Base-by-base conservation (phyloP, 2,888 invertebrate species). In the Hydrotaea diabolus region DNA sequence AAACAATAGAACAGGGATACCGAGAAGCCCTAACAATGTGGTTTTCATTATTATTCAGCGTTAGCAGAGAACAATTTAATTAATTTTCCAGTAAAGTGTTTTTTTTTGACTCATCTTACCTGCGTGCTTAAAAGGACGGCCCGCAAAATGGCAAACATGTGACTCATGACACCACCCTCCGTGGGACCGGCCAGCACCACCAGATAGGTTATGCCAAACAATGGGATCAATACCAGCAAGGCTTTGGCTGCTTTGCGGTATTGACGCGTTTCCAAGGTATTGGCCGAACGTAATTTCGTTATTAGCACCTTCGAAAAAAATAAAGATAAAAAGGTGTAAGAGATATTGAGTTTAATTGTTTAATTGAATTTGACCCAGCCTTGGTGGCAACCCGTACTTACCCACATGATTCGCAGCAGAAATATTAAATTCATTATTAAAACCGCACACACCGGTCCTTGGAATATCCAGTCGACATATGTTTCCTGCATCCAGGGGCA, bases 1-100 rank as follows among this genome's bases (percentile, higher is more conserved):
- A 98, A 98, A 92, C 98, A 98, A 94, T 97, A 98, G 93, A 98
- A 96, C 86, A 98, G 93, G 15, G 98, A 97, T 86, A 98, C 97
- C 76, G 96, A 96, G 90, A 98, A 96, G 86, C 98, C 98, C 98
- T 69, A 69, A 21, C 66, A 26, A 62, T 36, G n/a, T 62, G 31
- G 31, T 31, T 59, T 59, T 21, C 5, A 26, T 17, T 59, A 1
- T 17, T 57, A 21, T 59, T 59, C 15, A 9, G 23, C 19, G 3
- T n/a, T n/a, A n/a, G 15, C 9, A 17, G 53, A 81, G 46, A 66
- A 43, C 21, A 77, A 62, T 79, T 80, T 39, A 76, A 83, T 85
- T 80, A 78, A 78, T 46, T 71, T 73, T 53, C 72, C 59, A 57
- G 11, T 39, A 36, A 36, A 36, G 8, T 39, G 17, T 2, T 31